Evolutionary conservation across 2,797 vertebrate genomes (phyloP), one percentile per base, ranked within the genome.

Genomic region (Pterois miles): DNA sequence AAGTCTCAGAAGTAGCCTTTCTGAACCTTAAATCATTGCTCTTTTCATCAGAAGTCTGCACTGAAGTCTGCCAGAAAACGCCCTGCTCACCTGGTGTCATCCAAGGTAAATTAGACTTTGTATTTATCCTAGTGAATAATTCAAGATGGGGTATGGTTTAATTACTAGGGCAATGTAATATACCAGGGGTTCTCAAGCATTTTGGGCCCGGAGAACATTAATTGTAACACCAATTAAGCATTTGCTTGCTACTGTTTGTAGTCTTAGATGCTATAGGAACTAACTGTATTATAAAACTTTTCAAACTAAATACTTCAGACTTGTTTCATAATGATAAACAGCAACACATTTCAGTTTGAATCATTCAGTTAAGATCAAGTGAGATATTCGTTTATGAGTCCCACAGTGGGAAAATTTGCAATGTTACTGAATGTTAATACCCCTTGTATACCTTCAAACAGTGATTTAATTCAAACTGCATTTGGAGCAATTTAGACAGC

Each of bases 71-170:
- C 38, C 56, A 70, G 65, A 84, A 74, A 62, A 63, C 14, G 10
- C 38, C 54, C 77, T 83, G 33, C 48, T 85, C 63, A 68, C 63
- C 66, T 76, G 52, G 74, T 86, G 85, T 88, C 54, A 57, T 73
- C 38, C 52, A 80, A 79, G 90, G 93, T 93, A 89, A 78, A 71
- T 22, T 2, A 57, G 20, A 34, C 8, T 31, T 36, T 4, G 3
- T 22, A 43, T n/a, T 23, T 71, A 9, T 72, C 52, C 0, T 40
- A 4, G 9, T 65, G 1, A n/a, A 22, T 25, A 18, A 34, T 5
- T 60, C 6, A 29, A 43, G 57, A 56, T 52, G 4, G 16, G 7
- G 92, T 64, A 23, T 52, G 3, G 23, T 40, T 36, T 71, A 65
- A 62, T 31, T 33, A 48, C 20, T 7, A n/a, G 8, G 25, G 4